Evolutionary conservation across 2,797 vertebrate species (phyloP).

Genomic region (Vireo griseus): DNA sequence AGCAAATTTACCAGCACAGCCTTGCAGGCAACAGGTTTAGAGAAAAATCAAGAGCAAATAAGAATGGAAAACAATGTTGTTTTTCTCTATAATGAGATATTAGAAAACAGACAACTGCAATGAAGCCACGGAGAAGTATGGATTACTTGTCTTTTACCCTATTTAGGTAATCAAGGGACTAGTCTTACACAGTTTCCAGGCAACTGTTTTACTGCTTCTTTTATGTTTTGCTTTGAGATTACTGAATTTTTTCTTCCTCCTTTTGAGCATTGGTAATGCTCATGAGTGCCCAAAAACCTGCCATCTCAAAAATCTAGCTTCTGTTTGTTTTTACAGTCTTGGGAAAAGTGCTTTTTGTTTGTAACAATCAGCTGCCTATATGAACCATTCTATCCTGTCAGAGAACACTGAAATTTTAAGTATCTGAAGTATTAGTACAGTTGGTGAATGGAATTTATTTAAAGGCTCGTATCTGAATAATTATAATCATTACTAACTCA

Average conservation of each 20-base stretch:
- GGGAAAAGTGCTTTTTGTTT: neutral
- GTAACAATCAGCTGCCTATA: neutral
- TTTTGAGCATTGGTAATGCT: neutral
- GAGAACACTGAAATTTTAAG: neutral
- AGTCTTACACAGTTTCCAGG: neutral
- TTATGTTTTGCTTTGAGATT: neutral
- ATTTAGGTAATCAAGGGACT: neutral
- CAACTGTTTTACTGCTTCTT: neutral
- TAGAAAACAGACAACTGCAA: neutral
- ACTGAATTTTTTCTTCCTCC: neutral
- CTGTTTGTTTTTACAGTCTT: neutral
- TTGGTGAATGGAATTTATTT: neutral
- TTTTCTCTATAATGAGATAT: neutral
- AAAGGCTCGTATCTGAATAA: neutral
- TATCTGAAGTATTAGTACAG: neutral
- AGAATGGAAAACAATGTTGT: neutral
- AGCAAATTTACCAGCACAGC: neutral
- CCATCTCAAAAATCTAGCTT: neutral
- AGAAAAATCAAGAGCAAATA: neutral
- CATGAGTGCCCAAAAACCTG: neutral
- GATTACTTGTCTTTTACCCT: neutral
- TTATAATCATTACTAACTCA: neutral
- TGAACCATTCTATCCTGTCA: neutral
- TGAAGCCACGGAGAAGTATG: neutral
- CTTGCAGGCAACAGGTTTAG: neutral